These are phyloP conservation scores for Microctonus brassicae DNA, from an alignment of 2,888 invertebrate genomes.

Conservation along the genomic window DNA sequence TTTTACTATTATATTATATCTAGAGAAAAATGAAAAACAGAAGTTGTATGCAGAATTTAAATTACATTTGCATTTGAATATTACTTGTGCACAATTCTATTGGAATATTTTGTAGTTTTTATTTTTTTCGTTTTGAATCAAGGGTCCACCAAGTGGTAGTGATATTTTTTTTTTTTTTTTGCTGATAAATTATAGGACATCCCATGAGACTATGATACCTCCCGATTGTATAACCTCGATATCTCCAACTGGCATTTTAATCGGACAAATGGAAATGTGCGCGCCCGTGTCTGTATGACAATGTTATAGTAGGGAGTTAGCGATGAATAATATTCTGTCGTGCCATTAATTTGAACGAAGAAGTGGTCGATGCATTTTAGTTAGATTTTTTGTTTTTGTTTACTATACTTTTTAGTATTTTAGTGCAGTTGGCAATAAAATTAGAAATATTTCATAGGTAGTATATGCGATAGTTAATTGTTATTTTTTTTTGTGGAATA, in stretches of 20 bases:
- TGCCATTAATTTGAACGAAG: constrained; percentile 30
- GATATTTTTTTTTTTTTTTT: background rate
- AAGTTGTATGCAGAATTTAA: background rate
- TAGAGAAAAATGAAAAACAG: background rate
- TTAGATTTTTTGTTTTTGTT: constrained; percentile 11
- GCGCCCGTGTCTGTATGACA: background rate
- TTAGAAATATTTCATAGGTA: constrained; percentile 20
- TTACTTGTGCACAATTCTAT: background rate
- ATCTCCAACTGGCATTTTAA: constrained; percentile 46
- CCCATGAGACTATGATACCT: constrained; percentile 34
- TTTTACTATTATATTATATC: background rate
- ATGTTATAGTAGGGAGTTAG: background rate
- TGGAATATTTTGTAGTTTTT: background rate
- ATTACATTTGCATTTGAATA: background rate
- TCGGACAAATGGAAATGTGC: constrained; percentile 49
- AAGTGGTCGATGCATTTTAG: constrained; percentile 19
- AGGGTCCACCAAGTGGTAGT: too few relatives aligned
- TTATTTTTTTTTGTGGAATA: background rate
- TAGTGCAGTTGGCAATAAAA: constrained; percentile 28
- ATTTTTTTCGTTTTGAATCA: too few relatives aligned
- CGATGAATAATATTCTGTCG: constrained; percentile 34
- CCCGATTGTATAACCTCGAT: constrained; percentile 27
- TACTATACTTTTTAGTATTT: background rate
- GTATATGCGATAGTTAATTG: background rate
- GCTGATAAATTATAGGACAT: constrained; percentile 30